phyloP scores from a whole-genome alignment of 2,888 invertebrate species.

The Ischnura elegans region DNA sequence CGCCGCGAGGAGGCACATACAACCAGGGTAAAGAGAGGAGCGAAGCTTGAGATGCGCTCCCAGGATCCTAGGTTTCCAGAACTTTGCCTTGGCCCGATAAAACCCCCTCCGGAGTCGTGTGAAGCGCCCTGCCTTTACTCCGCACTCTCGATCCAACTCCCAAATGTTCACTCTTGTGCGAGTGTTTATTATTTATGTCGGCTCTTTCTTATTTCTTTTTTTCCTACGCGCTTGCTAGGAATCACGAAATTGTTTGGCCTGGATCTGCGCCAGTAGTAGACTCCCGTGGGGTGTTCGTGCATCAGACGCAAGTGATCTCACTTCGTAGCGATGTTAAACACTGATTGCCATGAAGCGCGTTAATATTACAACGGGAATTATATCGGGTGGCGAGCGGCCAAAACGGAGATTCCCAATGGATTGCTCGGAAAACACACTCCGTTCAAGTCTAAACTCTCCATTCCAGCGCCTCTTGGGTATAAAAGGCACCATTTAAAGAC shows the following conservation, averaged over 20 bases:
- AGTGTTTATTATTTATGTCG: not conserved
- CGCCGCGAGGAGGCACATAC: slow-evolving; percentile 22
- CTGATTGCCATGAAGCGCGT: not conserved
- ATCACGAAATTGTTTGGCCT: not conserved
- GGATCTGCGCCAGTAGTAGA: not conserved
- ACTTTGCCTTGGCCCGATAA: not conserved
- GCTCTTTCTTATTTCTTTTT: not conserved
- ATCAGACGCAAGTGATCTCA: not conserved
- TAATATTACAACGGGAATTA: not conserved
- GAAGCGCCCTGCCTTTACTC: not conserved
- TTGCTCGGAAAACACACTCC: not conserved
- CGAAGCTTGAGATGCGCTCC: not conserved
- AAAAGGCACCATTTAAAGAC: not conserved
- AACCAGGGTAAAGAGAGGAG: not conserved
- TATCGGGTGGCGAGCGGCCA: not conserved
- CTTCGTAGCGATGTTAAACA: not conserved
- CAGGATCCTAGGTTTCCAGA: not conserved
- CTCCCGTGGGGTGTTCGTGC: not conserved
- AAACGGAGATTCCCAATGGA: not conserved
- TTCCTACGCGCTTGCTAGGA: not conserved
- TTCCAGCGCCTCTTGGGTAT: not conserved
- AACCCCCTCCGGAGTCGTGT: not conserved
- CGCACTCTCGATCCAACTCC: not conserved
- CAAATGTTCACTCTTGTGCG: not conserved
- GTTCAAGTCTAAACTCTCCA: not conserved